These are phyloP conservation scores for Medauroidea extradentata DNA, from an alignment of 1,140 invertebrate species.

Conservation along the genomic window DNA sequence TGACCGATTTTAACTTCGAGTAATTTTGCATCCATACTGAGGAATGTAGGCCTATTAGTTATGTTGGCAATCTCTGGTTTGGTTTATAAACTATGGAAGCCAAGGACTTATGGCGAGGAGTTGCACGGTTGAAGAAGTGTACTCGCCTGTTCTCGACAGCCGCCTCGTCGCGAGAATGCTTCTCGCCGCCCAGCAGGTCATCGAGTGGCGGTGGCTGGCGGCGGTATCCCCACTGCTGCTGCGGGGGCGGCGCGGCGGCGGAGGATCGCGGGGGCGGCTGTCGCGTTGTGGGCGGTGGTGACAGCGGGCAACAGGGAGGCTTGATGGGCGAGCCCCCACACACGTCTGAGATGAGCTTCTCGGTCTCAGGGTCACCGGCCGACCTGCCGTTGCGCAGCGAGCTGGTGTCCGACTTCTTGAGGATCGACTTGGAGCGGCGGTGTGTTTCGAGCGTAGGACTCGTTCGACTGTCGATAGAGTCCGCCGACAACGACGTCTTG, in stretches of 20 bases:
- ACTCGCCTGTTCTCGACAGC: slow-evolving; percentile 40
- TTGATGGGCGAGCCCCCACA: background rate
- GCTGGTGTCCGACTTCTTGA: slow-evolving; percentile 67
- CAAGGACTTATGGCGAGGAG: no score
- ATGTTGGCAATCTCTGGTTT: no score
- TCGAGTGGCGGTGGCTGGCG: slow-evolving; percentile 30
- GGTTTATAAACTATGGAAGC: no score
- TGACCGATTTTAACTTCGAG: no score
- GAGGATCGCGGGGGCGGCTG: slow-evolving; percentile 5
- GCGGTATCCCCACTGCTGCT: slow-evolving; percentile 12
- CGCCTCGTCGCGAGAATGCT: slow-evolving; percentile 45
- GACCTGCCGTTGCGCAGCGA: slow-evolving; percentile 21
- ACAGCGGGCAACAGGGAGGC: background rate
- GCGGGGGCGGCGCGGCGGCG: background rate
- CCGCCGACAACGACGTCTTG: slow-evolving; percentile 64
- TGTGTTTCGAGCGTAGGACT: slow-evolving; percentile 59
- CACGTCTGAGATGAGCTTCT: slow-evolving; percentile 69
- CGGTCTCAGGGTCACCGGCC: slow-evolving; percentile 62
- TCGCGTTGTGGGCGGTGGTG: slow-evolving; percentile 35
- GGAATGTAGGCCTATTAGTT: no score
- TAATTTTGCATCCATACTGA: no score
- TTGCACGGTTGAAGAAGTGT: no score
- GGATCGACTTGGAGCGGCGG: slow-evolving; percentile 67
- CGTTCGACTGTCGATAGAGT: slow-evolving; percentile 60
- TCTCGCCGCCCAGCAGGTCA: slow-evolving; percentile 42